Conservation (phyloP, 1,140 invertebrate species). For the Melitaea cinxia region DNA sequence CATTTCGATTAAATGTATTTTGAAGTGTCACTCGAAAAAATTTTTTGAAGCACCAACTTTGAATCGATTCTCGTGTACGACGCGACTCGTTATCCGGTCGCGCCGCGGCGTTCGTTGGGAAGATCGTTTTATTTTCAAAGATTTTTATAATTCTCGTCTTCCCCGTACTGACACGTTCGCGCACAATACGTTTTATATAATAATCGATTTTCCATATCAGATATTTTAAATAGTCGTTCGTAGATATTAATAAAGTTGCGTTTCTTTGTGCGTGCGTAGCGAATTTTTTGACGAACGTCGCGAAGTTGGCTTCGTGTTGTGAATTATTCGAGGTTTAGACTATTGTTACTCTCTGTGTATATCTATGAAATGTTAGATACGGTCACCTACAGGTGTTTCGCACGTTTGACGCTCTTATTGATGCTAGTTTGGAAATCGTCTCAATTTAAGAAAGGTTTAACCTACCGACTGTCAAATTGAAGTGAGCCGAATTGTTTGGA, state of each 20-base stretch:
- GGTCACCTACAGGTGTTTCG: conserved; percentile 1
- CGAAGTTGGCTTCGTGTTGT: conserved; percentile 28
- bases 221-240: conserved; percentile 60
- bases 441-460: conserved; percentile 43
- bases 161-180: conserved; percentile 65
- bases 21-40: conserved; percentile 60
- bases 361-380: conserved; percentile 51
- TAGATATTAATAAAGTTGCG: conserved; percentile 44
- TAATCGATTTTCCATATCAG: conserved; percentile 74
- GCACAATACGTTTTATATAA: conserved; percentile 71
- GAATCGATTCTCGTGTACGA: conserved; percentile 56
- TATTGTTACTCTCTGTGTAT: conserved; percentile 50
- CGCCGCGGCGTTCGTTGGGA: conserved; percentile 58
- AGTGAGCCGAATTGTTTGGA: conserved; percentile 16
- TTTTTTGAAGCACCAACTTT: conserved; percentile 53
- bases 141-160: conserved; percentile 68
- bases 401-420: conserved; percentile 19
- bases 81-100: conserved; percentile 44
- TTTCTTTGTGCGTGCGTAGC: conserved; percentile 43
- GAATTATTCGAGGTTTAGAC: conserved; percentile 17
- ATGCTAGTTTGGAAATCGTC: conserved; percentile 70
- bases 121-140: conserved; percentile 51
- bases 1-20: conserved; percentile 30
- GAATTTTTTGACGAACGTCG: conserved; percentile 62
- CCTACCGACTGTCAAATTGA: conserved; percentile 32